These are phyloP conservation scores for Drosophila funebris DNA, from an alignment of 1,140 invertebrate genomes.

Conservation along the genomic window DNA sequence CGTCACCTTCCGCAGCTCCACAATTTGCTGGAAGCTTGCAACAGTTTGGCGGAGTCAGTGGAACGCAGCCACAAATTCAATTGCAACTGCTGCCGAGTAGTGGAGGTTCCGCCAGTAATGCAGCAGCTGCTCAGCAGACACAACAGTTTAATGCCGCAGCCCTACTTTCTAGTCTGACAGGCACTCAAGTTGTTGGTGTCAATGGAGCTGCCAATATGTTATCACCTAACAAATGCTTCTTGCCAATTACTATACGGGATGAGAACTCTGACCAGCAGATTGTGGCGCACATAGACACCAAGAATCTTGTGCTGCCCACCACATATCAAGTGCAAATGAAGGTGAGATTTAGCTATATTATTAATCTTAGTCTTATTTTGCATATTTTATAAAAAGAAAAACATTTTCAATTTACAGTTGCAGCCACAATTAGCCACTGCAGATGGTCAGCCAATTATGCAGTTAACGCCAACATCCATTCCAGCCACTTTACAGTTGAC, in stretches of 20 bases:
- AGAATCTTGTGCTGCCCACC: conserved; percentile 78
- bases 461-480: conserved; percentile 76
- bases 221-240: conserved; percentile 80
- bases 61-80: conserved; percentile 77
- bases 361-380: no score
- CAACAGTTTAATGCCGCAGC: conserved; percentile 64
- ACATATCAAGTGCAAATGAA: conserved; percentile 83
- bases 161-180: conserved; percentile 53
- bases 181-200: conserved; percentile 24
- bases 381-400: no score
- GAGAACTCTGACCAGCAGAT: conserved; percentile 82
- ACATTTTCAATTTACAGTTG: conserved; percentile 41
- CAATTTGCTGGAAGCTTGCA: conserved; percentile 42
- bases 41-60: conserved; percentile 15
- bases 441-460: conserved; percentile 80
- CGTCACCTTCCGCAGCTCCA: conserved; percentile 48
- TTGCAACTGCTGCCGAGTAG: conserved; percentile 70
- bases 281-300: conserved; percentile 82
- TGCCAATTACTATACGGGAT: conserved; percentile 81
- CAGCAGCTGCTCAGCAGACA: background rate
- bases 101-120: background rate
- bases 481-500: conserved; percentile 78
- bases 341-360: conserved; percentile 25
- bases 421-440: conserved; percentile 78
- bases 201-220: conserved; percentile 46